phyloP scores from a whole-genome alignment of 2,888 invertebrate genomes.

The Periphyllus acericola region DNA sequence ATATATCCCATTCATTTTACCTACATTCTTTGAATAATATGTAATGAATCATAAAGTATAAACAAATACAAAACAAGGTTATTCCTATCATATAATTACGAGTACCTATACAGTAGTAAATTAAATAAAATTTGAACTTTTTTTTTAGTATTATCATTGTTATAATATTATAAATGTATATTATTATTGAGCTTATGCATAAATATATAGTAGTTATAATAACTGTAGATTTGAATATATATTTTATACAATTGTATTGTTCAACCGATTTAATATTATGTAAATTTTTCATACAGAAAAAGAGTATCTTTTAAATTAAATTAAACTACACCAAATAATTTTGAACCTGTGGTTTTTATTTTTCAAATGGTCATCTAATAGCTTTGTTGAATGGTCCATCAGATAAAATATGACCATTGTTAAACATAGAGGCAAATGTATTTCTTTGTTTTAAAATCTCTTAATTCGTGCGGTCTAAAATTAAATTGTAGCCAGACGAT shows the following conservation, averaged over 20 bases:
- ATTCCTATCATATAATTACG: too few relatives aligned
- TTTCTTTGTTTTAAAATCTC: slow-evolving; percentile 8
- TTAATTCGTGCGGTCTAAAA: background rate
- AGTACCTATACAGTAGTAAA: too few relatives aligned
- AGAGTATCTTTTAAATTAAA: slow-evolving; percentile 6
- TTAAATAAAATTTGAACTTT: background rate
- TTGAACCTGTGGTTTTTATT: slow-evolving; percentile 29
- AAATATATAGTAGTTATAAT: background rate
- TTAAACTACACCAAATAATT: slow-evolving; percentile 19
- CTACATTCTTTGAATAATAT: too few relatives aligned
- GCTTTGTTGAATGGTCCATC: slow-evolving; percentile 16
- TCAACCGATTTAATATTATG: slow-evolving; percentile 6
- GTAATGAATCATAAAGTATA: too few relatives aligned
- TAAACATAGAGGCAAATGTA: background rate
- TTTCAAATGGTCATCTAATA: slow-evolving; percentile 43
- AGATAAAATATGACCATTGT: slow-evolving; percentile 27
- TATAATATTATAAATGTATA: background rate
- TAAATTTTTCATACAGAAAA: background rate
- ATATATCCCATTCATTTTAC: too few relatives aligned
- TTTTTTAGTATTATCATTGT: background rate
- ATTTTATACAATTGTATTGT: background rate
- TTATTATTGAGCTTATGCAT: too few relatives aligned
- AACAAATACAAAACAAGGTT: too few relatives aligned
- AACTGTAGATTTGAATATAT: background rate
- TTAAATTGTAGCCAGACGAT: background rate